A percentile compares a stretch with the other conserved stretches of the same genome.
Evolutionary conservation across 2,797 vertebrate genomes (phyloP).

Genomic region (Echiichthys vipera): DNA sequence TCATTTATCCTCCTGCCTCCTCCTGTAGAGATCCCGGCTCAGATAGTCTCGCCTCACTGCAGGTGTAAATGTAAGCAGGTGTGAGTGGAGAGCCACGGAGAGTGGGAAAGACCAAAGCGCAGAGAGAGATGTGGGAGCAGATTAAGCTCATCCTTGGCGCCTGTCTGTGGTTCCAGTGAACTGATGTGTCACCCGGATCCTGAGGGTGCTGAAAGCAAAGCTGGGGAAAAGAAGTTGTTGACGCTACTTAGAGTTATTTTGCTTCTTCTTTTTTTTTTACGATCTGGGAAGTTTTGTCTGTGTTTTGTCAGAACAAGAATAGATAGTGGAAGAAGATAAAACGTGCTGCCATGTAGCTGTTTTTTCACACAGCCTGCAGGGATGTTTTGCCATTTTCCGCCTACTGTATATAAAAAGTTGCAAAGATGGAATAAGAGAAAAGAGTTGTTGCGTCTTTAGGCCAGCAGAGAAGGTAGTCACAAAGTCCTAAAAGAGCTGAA

Average conservation of each 20-base stretch:
- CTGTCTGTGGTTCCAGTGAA: slow-evolving; percentile 74
- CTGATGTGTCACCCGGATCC: slow-evolving; percentile 73
- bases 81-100: slow-evolving; percentile 29
- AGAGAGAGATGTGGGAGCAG: slow-evolving; percentile 62
- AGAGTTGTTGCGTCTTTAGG: too few relatives aligned
- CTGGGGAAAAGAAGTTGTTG: slow-evolving; percentile 53
- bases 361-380: too few relatives aligned
- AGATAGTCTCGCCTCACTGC: slow-evolving; percentile 72
- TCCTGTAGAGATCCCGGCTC: slow-evolving; percentile 62
- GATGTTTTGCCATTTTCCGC: too few relatives aligned
- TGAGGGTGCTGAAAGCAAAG: slow-evolving; percentile 76
- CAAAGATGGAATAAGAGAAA: too few relatives aligned
- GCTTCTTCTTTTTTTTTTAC: slow-evolving; percentile 49
- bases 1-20: slow-evolving; percentile 33
- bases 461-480: too few relatives aligned
- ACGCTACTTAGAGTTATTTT: slow-evolving; percentile 50
- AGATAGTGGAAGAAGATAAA: slow-evolving; percentile 8
- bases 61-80: slow-evolving; percentile 68
- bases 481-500: too few relatives aligned
- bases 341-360: neutral
- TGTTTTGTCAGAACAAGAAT: slow-evolving; percentile 28
- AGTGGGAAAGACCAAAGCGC: slow-evolving; percentile 36
- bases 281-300: slow-evolving; percentile 25
- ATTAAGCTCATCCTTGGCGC: slow-evolving; percentile 75
- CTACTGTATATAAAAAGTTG: too few relatives aligned